A percentile compares a stretch with the other conserved stretches of the same genome.
phyloP scores from a whole-genome alignment of 2,113 vertebrate genomes.

The Pachyramphus minor region DNA sequence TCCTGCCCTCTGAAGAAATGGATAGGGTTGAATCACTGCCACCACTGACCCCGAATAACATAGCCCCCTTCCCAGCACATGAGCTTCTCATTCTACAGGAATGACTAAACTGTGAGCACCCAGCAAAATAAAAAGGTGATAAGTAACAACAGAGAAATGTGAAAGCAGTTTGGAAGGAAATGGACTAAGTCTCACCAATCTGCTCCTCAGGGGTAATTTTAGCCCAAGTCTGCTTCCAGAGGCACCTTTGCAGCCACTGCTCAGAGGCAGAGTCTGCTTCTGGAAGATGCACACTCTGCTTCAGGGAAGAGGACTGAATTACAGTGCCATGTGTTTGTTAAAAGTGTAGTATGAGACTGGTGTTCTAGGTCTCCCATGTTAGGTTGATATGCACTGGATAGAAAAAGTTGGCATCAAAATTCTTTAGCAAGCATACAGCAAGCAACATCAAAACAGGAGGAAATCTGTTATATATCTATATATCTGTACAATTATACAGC shows the following conservation, averaged over 20 bases:
- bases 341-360: not conserved
- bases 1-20: conserved; percentile 68
- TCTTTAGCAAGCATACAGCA: not conserved
- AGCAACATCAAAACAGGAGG: not conserved
- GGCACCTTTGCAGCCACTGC: not conserved
- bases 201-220: not conserved
- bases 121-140: not conserved
- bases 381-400: not conserved
- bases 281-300: not conserved
- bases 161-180: not conserved
- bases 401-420: not conserved
- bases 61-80: fast-evolving
- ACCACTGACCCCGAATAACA: fast-evolving
- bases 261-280: not conserved
- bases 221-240: not conserved
- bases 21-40: not conserved
- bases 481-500: not conserved
- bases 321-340: fast-evolving
- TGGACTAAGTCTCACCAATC: not conserved
- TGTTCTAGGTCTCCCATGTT: not conserved
- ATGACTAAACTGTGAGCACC: not conserved
- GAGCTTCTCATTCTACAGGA: fast-evolving
- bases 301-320: not conserved
- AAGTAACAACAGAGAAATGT: not conserved
- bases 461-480: not conserved